Evolutionary conservation across 2,888 invertebrate species (phyloP).

Genomic region (Anthophora plumipes): DNA sequence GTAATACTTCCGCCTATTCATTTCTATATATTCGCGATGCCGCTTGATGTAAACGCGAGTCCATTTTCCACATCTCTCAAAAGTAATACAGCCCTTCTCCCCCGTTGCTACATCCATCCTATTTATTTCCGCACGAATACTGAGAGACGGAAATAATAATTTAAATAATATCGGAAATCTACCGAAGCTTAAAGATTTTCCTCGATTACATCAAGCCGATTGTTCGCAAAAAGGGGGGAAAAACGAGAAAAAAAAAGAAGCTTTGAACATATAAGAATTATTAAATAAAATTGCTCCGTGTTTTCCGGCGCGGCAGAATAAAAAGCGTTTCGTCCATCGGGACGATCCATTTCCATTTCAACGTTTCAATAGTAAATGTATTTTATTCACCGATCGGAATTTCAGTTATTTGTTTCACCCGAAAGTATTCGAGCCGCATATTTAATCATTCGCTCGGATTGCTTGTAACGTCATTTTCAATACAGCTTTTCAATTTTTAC

Average conservation of each 20-base stretch:
- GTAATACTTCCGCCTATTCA: constrained; percentile 75
- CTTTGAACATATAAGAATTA: constrained; percentile 55
- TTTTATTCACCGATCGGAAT: constrained; percentile 52
- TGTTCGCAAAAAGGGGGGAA: constrained; percentile 35
- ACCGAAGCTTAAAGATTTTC: constrained; percentile 45
- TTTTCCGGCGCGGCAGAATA: constrained; percentile 31
- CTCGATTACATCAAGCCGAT: constrained; percentile 54
- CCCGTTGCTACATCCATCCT: constrained; percentile 48
- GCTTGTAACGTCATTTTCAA: constrained; percentile 35
- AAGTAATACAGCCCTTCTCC: constrained; percentile 67
- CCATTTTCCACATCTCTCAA: constrained; percentile 68
- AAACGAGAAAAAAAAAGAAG: too few species aligned
- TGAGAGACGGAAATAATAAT: constrained; percentile 69
- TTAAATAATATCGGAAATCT: constrained; percentile 67
- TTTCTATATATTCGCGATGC: constrained; percentile 66
- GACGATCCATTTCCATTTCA: constrained; percentile 62
- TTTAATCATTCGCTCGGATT: constrained; percentile 51
- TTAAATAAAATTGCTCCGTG: constrained; percentile 60
- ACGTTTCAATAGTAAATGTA: constrained; percentile 40
- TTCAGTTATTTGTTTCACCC: constrained; percentile 56
- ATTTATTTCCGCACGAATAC: constrained; percentile 72
- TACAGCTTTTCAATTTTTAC: constrained; percentile 5
- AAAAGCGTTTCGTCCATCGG: constrained; percentile 55
- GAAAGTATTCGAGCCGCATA: constrained; percentile 50
- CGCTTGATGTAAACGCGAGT: constrained; percentile 49